A percentile compares a stretch with the other conserved stretches of the same genome.
Evolutionary conservation across 1,140 invertebrate genomes (phyloP).

Genomic region (Octopus sinensis): DNA sequence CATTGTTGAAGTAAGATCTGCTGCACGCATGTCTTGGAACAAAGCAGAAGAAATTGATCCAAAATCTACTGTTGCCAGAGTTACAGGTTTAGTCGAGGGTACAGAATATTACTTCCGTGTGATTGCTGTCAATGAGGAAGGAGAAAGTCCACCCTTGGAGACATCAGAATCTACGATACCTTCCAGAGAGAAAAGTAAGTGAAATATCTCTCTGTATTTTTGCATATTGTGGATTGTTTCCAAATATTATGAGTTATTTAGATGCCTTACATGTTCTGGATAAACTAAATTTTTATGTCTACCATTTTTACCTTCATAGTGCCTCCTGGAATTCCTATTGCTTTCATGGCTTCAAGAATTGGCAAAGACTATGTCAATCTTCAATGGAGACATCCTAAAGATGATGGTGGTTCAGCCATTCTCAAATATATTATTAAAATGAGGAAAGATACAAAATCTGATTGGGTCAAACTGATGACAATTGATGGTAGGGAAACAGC

Average conservation of each 20-base stretch:
- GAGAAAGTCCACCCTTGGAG: conserved; percentile 77
- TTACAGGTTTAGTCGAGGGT: conserved; percentile 23
- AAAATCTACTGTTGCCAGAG: conserved; percentile 58
- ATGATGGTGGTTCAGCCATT: conserved; percentile 89
- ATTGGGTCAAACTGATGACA: conserved; percentile 47
- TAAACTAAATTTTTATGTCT: not conserved
- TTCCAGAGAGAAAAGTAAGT: conserved; percentile 77
- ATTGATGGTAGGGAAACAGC: conserved; percentile 32
- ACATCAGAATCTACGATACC: conserved; percentile 61
- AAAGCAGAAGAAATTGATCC: conserved; percentile 35
- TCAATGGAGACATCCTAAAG: conserved; percentile 85
- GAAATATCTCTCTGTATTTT: not conserved
- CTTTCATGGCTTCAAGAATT: conserved; percentile 86
- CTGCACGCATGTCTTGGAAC: conserved; percentile 32
- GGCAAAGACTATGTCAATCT: conserved; percentile 91
- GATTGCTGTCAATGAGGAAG: conserved; percentile 85
- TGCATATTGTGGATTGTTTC: not conserved
- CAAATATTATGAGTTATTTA: not conserved
- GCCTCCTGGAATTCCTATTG: conserved; percentile 80
- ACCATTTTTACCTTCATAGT: not conserved
- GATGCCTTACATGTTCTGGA: not conserved
- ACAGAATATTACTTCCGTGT: conserved; percentile 85
- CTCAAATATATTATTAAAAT: conserved; percentile 35
- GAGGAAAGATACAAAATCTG: conserved; percentile 30
- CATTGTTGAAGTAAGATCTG: conserved; percentile 83